Evolutionary conservation across 2,797 vertebrate genomes (phyloP).

Genomic region (Chromis chromis): DNA sequence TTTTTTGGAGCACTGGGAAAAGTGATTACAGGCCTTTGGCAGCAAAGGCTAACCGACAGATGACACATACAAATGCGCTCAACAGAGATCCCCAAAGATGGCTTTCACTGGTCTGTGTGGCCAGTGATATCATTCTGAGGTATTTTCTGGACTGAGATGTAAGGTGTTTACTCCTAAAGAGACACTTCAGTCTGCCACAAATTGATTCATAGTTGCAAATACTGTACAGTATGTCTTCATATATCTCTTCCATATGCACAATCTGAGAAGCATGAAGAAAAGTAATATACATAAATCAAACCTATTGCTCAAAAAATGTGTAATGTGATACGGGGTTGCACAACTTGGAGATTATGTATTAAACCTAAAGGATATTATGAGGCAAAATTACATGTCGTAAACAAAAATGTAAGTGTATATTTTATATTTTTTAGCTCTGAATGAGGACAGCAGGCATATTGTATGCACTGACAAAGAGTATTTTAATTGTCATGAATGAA

Average conservation of each 20-base stretch:
- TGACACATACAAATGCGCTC: conserved; percentile 67
- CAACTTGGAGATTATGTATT: neutral
- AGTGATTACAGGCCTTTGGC: conserved; percentile 72
- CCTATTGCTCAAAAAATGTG: neutral
- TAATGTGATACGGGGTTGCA: neutral
- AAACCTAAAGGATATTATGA: neutral
- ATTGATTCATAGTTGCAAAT: conserved; percentile 32
- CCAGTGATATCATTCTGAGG: conserved; percentile 45
- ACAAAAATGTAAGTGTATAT: too few relatives aligned
- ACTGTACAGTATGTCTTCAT: neutral
- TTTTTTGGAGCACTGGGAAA: conserved; percentile 60
- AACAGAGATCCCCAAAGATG: conserved; percentile 58
- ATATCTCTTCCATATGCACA: neutral
- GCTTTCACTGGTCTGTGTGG: conserved; percentile 45
- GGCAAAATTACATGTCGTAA: neutral
- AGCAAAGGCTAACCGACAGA: conserved; percentile 58
- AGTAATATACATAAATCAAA: neutral
- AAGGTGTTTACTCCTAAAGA: conserved; percentile 42
- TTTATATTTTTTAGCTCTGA: too few relatives aligned
- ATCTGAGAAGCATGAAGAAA: neutral
- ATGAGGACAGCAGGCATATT: too few relatives aligned
- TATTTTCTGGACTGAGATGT: conserved; percentile 57
- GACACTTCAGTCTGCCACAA: conserved; percentile 8
- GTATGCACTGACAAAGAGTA: neutral
- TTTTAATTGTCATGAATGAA: too few relatives aligned